Evolutionary conservation across 2,797 vertebrate genomes (phyloP).

Genomic region (Sebastiscus albofasciatus): DNA sequence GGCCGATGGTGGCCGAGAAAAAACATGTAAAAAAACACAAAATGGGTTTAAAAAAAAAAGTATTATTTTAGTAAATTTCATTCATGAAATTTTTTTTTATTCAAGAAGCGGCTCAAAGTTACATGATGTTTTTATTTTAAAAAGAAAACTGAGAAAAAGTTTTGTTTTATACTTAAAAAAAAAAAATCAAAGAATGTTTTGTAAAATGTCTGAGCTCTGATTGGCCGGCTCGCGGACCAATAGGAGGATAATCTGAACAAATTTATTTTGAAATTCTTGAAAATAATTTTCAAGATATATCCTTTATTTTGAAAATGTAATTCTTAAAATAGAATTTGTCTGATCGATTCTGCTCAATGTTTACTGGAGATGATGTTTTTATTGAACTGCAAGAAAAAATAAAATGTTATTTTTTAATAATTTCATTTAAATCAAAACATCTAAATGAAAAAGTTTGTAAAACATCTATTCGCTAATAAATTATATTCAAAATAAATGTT

Average conservation of each 20-base stretch:
- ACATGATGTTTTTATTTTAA: background rate
- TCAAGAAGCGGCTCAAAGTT: background rate
- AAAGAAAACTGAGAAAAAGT: background rate
- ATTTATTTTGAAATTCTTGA: background rate
- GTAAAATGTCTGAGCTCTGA: background rate
- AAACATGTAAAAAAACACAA: background rate
- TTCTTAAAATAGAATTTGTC: background rate
- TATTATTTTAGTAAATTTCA: background rate
- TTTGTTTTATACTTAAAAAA: background rate
- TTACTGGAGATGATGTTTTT: background rate
- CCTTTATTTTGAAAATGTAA: background rate
- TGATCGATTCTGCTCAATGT: background rate
- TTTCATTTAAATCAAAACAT: background rate
- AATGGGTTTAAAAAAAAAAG: background rate
- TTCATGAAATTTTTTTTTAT: background rate
- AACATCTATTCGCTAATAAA: constrained; percentile 23
- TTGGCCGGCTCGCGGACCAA: background rate
- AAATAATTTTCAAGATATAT: background rate
- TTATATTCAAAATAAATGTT: constrained; percentile 10
- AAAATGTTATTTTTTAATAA: background rate
- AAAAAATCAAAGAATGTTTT: background rate
- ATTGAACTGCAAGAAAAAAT: background rate
- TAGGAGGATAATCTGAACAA: background rate
- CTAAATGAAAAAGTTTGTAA: background rate
- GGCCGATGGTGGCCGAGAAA: constrained; percentile 16